phyloP scores from a whole-genome alignment of 2,888 invertebrate genomes.

The Trissoscelio sp. region DNA sequence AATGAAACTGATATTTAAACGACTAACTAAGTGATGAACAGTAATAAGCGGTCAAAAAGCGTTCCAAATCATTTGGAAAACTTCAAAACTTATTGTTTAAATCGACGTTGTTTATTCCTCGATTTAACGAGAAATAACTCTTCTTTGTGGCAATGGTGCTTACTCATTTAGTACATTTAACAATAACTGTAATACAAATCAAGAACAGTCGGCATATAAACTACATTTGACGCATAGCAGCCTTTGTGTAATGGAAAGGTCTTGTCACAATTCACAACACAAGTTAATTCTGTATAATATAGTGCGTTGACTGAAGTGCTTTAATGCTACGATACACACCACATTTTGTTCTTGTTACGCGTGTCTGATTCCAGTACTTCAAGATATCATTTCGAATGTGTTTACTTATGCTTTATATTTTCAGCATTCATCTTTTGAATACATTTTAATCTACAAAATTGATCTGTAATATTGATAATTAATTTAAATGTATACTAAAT shows the following conservation, averaged over 20 bases:
- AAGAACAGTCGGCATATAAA: constrained; percentile 51
- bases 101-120: constrained; percentile 8
- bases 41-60: constrained; percentile 3
- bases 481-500: no score
- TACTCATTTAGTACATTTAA: constrained; percentile 44
- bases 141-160: constrained; percentile 39
- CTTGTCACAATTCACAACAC: constrained; percentile 65
- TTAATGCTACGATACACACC: constrained; percentile 37
- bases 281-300: constrained; percentile 60
- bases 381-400: background rate
- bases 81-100: background rate
- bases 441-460: no score
- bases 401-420: background rate
- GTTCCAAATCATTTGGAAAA: background rate
- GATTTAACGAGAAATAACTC: constrained; percentile 8
- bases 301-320: constrained; percentile 52
- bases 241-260: constrained; percentile 68
- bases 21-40: constrained; percentile 29
- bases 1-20: constrained; percentile 21
- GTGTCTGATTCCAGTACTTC: constrained; percentile 28
- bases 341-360: constrained; percentile 24
- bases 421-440: no score
- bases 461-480: no score
- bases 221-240: constrained; percentile 62
- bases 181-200: constrained; percentile 60